These are phyloP conservation scores for Halictus ligatus DNA, from an alignment of 2,888 invertebrate genomes.

Conservation along the genomic window DNA sequence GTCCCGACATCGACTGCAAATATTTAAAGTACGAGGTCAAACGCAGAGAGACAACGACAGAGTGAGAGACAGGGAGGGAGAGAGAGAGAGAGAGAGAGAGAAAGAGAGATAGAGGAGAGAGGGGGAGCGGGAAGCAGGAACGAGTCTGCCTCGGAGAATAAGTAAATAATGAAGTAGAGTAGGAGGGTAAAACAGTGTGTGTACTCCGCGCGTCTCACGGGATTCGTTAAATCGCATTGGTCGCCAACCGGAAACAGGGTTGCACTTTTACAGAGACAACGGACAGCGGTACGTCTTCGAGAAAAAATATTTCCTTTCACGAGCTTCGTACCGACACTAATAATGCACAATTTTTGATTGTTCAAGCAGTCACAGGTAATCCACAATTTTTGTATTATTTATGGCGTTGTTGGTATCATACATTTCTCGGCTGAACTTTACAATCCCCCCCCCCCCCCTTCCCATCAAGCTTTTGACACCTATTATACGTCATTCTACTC, in stretches of 20 bases:
- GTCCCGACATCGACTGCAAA: conserved; percentile 80
- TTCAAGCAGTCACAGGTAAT: not conserved
- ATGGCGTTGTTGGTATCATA: too few species aligned
- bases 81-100: not conserved
- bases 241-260: conserved; percentile 18
- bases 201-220: conserved; percentile 31
- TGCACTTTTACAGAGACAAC: conserved; percentile 6
- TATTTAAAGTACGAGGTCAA: conserved; percentile 81
- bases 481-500: too few species aligned
- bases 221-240: conserved; percentile 57
- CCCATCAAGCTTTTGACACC: too few species aligned
- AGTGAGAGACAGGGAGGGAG: not conserved
- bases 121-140: conserved; percentile 48
- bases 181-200: conserved; percentile 40
- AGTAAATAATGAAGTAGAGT: conserved; percentile 60
- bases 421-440: too few species aligned
- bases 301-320: not conserved
- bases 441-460: too few species aligned
- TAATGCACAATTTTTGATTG: not conserved
- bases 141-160: conserved; percentile 38
- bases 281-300: not conserved
- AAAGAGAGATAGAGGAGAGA: too few species aligned
- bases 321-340: not conserved
- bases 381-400: not conserved
- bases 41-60: conserved; percentile 19